phyloP scores from a whole-genome alignment of 2,113 vertebrate genomes.

The Phalacrocorax pelagicus region DNA sequence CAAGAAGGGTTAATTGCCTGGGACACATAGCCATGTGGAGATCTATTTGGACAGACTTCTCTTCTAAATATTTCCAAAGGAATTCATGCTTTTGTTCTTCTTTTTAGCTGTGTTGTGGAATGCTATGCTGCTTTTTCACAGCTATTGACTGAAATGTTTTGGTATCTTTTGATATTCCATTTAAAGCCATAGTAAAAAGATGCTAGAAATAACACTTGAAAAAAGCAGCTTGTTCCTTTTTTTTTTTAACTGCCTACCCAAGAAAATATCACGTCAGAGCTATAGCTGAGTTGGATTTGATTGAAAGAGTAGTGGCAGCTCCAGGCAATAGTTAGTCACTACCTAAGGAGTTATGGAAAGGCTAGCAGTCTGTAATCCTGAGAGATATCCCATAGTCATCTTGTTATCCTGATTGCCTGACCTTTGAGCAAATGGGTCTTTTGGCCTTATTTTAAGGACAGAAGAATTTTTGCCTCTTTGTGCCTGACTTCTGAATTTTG shows the following conservation, averaged over 20 bases:
- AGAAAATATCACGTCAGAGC: background rate
- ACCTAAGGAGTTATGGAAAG: background rate
- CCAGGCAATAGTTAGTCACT: background rate
- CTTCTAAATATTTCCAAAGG: background rate
- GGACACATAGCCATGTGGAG: background rate
- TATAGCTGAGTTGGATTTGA: background rate
- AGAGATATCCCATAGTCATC: background rate
- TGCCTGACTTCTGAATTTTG: background rate
- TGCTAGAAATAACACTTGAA: background rate
- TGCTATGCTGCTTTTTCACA: background rate
- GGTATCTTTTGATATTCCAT: background rate
- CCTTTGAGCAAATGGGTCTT: background rate
- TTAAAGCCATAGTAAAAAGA: constrained; percentile 19
- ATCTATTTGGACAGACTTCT: background rate
- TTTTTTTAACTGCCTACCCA: background rate
- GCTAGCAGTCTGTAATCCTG: background rate
- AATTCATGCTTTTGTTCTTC: background rate
- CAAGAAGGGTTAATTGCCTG: background rate
- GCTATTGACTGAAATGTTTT: background rate
- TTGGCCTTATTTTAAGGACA: background rate
- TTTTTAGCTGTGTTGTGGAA: background rate
- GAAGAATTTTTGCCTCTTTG: background rate
- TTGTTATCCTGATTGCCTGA: background rate
- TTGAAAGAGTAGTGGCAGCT: background rate
- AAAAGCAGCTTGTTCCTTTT: background rate